Conservation (phyloP, 2,113 vertebrate species). For the Prinia subflava region DNA sequence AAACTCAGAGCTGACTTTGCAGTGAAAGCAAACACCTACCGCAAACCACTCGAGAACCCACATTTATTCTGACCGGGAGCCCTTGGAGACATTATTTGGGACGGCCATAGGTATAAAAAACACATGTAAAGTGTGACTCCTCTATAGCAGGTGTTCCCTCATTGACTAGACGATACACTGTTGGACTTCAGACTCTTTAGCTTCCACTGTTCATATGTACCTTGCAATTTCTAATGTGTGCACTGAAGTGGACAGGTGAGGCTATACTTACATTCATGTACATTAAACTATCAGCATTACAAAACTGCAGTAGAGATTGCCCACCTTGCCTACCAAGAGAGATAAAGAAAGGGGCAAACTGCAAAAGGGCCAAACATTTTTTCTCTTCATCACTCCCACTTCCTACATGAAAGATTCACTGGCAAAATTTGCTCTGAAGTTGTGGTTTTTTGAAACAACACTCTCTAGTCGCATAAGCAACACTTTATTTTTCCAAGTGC, state of each 20-base stretch:
- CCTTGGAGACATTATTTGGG: not conserved
- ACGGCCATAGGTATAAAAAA: not conserved
- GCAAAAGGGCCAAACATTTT: not conserved
- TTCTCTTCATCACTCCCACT: not conserved
- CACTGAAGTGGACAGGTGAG: not conserved
- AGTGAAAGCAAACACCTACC: not conserved
- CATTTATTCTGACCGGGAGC: not conserved
- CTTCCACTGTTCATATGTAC: not conserved
- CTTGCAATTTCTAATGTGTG: not conserved
- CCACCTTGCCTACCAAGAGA: not conserved
- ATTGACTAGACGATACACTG: not conserved
- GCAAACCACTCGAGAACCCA: not conserved
- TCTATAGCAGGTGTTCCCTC: not conserved
- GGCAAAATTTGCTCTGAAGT: constrained; percentile 5
- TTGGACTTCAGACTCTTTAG: not conserved
- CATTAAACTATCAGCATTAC: not conserved
- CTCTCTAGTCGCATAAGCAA: constrained; percentile 36
- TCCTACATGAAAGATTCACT: not conserved
- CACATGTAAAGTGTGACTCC: not conserved
- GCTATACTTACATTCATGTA: not conserved
- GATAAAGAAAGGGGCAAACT: not conserved
- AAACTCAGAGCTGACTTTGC: not conserved
- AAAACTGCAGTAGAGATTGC: not conserved
- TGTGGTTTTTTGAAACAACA: not conserved
- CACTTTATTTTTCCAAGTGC: constrained; percentile 52